Percentiles rank a stretch among this genome's conserved stretches.
Conservation (phyloP, 2,113 vertebrate species). For the Isurus oxyrinchus region DNA sequence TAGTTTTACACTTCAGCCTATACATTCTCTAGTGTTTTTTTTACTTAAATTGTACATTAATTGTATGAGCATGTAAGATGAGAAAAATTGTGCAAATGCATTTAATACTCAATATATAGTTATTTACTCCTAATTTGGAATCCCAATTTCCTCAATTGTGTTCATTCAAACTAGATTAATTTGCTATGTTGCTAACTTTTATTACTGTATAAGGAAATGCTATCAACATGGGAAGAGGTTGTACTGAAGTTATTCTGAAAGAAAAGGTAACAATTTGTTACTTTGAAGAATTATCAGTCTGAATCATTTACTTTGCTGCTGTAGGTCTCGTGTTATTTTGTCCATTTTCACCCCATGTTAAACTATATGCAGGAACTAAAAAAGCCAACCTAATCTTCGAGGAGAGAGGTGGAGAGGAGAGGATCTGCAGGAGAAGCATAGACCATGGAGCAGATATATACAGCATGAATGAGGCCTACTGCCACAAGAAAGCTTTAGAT, state of each 20-base stretch:
- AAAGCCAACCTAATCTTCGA: background rate
- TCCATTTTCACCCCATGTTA: background rate
- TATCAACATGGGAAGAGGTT: background rate
- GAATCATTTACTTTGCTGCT: background rate
- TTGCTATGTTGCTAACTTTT: background rate
- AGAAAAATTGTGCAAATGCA: background rate
- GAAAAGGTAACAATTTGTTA: background rate
- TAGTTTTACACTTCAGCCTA: background rate
- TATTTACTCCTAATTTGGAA: background rate
- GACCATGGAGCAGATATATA: too few relatives aligned
- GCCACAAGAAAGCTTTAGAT: too few relatives aligned
- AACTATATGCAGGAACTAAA: background rate
- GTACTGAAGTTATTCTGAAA: background rate
- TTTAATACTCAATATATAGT: background rate
- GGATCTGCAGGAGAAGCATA: too few relatives aligned
- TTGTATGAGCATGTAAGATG: background rate
- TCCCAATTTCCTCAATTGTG: constrained; percentile 12
- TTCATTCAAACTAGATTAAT: constrained; percentile 8
- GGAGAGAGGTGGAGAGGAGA: too few relatives aligned
- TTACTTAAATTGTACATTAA: background rate
- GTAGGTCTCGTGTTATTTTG: background rate
- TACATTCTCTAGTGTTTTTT: background rate
- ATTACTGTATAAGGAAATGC: background rate
- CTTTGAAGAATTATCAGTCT: constrained; percentile 6
- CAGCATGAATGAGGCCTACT: too few relatives aligned